A percentile compares a stretch with the other conserved stretches of the same genome.
Conservation (phyloP, 2,797 vertebrate species). For the Galagoides demidoff region DNA sequence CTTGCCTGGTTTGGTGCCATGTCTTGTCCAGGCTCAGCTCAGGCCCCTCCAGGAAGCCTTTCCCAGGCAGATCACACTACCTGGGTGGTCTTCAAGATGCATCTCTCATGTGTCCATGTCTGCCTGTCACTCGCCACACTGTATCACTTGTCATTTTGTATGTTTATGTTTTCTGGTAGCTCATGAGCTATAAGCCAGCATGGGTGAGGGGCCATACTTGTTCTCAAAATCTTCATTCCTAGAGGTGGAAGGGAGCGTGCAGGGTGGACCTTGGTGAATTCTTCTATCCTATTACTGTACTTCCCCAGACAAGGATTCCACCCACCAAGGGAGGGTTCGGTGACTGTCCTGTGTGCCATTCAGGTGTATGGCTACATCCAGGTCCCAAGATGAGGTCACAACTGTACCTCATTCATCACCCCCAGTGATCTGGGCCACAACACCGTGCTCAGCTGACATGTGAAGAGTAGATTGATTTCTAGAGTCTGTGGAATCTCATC, state of each 20-base stretch:
- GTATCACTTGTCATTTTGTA: accelerated
- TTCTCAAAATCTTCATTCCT: not conserved
- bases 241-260: not conserved
- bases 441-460: not conserved
- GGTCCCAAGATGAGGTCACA: not conserved
- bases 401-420: accelerated
- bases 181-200: not conserved
- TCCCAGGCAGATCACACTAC: accelerated
- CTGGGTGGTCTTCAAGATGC: accelerated
- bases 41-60: not conserved
- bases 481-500: not conserved
- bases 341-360: not conserved
- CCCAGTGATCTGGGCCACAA: not conserved
- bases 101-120: too few relatives aligned
- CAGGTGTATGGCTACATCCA: not conserved
- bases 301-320: not conserved
- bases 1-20: too few relatives aligned
- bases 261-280: not conserved
- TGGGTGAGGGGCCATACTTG: accelerated
- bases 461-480: not conserved
- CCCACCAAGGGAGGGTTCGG: not conserved
- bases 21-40: not conserved
- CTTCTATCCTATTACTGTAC: not conserved
- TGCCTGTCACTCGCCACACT: accelerated
- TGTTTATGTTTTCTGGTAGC: not conserved